Base-by-base conservation (phyloP, 2,888 invertebrate genomes). In the Cabera pusaria region DNA sequence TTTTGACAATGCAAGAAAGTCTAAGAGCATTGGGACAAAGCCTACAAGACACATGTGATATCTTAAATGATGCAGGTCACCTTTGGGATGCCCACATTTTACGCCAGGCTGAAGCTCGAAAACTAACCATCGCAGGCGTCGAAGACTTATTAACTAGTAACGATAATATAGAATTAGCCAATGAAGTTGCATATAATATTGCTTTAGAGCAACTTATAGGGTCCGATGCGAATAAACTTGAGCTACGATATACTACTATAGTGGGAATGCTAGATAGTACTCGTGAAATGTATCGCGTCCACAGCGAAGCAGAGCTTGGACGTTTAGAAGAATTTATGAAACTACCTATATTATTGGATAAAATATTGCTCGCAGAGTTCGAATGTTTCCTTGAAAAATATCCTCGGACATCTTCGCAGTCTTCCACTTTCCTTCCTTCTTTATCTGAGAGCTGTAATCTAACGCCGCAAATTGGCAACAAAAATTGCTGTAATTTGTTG, bases 21-120 rank as follows among this genome's bases (percentile, higher is more conserved):
- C 52, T 85, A 12, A 38, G 17, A 7, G 57, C 68, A 0, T 56
- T 86, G 29, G 77, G 77, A 9, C 70, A 77, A 12, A 52, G 65
- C 34, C 64, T 86, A n/a, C 70, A 66, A 21, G 67, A 75, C 43
- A 82, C 77, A 0, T 80, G 67, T 44, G 46, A 40, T 12, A 53
- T 83, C 37, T 58, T 87, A 35, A 64, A 77, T 28, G 68, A 81
- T 24, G 74, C 81, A 1, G 72, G 73, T 9, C 78, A 80, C 59
- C 63, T 86, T 7, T 84, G 78, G 73, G 79, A 83, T 47, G 59
- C 69, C 37, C 86, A 85, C 51, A 75, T 82, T 45, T 34, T 76
- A 31, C 77, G 86, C 6, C 60, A 72, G 10, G 77, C 72, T 34
- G 62, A 75, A 6, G 78, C 72, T 9, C 81, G 80, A 52, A 81